Evolutionary conservation across 2,888 invertebrate genomes (phyloP).

Genomic region (Zhuqinia jingwanae): DNA sequence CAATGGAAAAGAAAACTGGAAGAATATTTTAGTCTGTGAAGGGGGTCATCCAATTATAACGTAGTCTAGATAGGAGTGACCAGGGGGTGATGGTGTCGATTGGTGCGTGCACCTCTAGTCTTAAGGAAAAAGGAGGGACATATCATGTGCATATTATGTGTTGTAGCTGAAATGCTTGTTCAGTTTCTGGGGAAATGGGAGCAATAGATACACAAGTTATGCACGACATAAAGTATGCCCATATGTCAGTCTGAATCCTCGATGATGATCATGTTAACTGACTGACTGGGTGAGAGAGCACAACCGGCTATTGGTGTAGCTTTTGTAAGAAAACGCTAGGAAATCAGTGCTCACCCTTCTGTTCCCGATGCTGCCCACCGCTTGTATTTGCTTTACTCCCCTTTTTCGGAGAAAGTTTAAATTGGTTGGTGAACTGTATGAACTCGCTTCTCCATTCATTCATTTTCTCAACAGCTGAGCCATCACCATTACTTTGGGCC

Average conservation of each 20-base stretch:
- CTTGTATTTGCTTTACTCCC: too few species aligned
- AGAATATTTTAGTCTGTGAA: constrained; percentile 59
- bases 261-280: not conserved
- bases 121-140: not conserved
- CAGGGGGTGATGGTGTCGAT: too few species aligned
- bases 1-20: constrained; percentile 60
- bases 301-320: not conserved
- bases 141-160: not conserved
- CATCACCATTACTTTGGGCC: constrained; percentile 3
- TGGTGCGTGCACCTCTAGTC: too few species aligned
- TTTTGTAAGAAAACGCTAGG: constrained; percentile 11
- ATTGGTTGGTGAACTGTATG: constrained; percentile 51
- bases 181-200: constrained; percentile 29
- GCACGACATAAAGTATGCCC: constrained; percentile 35
- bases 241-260: not conserved
- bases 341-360: constrained; percentile 63
- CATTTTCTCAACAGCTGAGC: constrained; percentile 13
- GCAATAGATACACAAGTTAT: constrained; percentile 56
- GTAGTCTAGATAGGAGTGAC: constrained; percentile 14
- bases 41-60: constrained; percentile 29
- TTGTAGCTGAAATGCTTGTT: constrained; percentile 16
- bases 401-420: not conserved
- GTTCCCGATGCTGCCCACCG: too few species aligned
- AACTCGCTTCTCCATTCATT: constrained; percentile 37
- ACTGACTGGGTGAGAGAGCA: not conserved